These are phyloP conservation scores for Pachyseris speciosa DNA, from an alignment of 64 coral and sea anemone genomes.

Conservation along the genomic window DNA sequence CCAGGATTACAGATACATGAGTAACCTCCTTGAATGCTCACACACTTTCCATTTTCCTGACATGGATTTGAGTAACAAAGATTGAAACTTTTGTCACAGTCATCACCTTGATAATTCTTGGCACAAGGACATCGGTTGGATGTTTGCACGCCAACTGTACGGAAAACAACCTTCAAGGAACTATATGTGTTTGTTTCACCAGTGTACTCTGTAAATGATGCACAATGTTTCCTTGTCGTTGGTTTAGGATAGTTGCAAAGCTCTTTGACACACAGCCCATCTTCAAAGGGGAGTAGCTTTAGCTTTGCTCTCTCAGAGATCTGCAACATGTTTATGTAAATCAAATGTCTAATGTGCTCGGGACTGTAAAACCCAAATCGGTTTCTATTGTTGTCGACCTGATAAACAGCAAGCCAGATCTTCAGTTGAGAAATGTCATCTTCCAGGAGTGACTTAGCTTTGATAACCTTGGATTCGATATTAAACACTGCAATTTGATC, in stretches of 20 bases:
- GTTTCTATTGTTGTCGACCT: conserved; percentile 33
- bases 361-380: conserved; percentile 67
- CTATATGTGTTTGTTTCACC: conserved; percentile 42
- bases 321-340: conserved; percentile 73
- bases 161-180: conserved; percentile 83
- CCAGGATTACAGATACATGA: conserved; percentile 71
- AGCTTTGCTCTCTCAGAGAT: conserved; percentile 59
- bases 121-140: conserved; percentile 59
- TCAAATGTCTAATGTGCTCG: conserved; percentile 63
- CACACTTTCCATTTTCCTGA: conserved; percentile 54
- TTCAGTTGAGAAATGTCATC: conserved; percentile 76
- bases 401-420: conserved; percentile 83
- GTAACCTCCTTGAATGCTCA: conserved; percentile 76
- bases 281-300: conserved; percentile 76
- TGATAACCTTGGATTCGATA: conserved; percentile 69
- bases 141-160: conserved; percentile 68
- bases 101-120: conserved; percentile 47
- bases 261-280: conserved; percentile 61
- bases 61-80: conserved; percentile 96
- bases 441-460: conserved; percentile 21
- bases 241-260: conserved; percentile 33
- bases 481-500: conserved; percentile 84
- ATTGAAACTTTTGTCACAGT: conserved; percentile 79
- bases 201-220: conserved; percentile 51
- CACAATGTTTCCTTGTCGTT: conserved; percentile 43